A percentile compares a stretch with the other conserved stretches of the same genome.
Conservation (phyloP, 2,113 vertebrate genomes). For the Coptodon bakossiorum region DNA sequence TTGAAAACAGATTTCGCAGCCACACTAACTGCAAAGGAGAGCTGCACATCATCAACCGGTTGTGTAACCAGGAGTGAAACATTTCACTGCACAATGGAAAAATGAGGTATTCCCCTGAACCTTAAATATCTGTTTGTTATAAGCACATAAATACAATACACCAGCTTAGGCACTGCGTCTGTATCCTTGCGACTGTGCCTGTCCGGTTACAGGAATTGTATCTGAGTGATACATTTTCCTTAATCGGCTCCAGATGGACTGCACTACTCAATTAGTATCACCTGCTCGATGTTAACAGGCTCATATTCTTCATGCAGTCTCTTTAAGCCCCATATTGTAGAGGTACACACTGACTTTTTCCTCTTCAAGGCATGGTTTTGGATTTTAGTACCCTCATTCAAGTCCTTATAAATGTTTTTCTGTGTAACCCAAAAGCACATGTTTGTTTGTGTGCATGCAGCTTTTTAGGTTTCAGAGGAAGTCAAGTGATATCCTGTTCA, state of each 20-base stretch:
- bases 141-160: neutral
- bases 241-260: slow-evolving; percentile 47
- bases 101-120: neutral
- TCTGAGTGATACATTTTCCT: slow-evolving; percentile 8
- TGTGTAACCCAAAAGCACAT: neutral
- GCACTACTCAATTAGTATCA: slow-evolving; percentile 43
- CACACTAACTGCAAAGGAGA: neutral
- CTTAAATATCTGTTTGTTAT: neutral
- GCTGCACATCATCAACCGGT: neutral
- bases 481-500: neutral
- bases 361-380: neutral
- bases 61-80: neutral
- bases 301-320: neutral
- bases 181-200: neutral
- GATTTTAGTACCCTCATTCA: neutral
- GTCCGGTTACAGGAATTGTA: slow-evolving; percentile 4
- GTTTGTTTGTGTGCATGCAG: neutral
- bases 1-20: neutral
- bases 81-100: neutral
- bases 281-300: slow-evolving; percentile 27
- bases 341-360: neutral
- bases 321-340: neutral
- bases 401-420: neutral
- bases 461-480: neutral
- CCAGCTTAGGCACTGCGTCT: neutral